Base-by-base conservation (phyloP, 2,888 invertebrate species). In the Gerris lacustris region DNA sequence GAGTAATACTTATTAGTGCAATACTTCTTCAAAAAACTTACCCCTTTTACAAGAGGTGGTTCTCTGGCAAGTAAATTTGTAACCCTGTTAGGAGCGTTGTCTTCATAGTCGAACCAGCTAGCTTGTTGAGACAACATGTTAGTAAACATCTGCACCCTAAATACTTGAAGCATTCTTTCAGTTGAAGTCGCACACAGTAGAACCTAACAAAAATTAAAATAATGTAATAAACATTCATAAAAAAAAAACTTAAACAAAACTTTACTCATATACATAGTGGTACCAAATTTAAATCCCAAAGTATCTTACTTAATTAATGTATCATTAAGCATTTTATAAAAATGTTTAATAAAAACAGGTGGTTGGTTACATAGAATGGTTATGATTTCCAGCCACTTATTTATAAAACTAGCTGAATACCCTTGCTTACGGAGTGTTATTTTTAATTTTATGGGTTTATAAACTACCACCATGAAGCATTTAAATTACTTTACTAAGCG, bases 31-130 rank as follows among this genome's bases (percentile, higher is more conserved):
- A 31, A 31, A 31, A 31, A 31, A 74, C 76, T 73, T 73, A 78
- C 78, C 18, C 76, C 75, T 78, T 81, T 82, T 6, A 83, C 79
- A 68, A 81, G 79, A 6, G 83, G 82, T 31, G 81, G 80, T 76
- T 83, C 82, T 67, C 81, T 79, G 15, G 82, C 80, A 31, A 82
- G 76, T 63, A 80, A 76, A 1, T 81, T 81, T 66, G 79, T 78
- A 47, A 81, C 74, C 73, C 79, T 81, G 17, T 81, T 81, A 44
- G 80, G 78, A 5, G 80, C 77, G 73, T 81, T 80, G 6, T 75
- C 75, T n/a, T 80, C 78, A 66, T 79, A 75, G 75, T 82, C 82
- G 73, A 82, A 82, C 79, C 82, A 83, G 17, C 78, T 79, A 9
- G 80, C 78, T 63, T 81, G 79, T 76, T 81, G 81, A 5, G 80